A percentile compares a stretch with the other conserved stretches of the same genome.
Evolutionary conservation across 2,888 invertebrate species (phyloP).

Genomic region (Melipona beecheii): DNA sequence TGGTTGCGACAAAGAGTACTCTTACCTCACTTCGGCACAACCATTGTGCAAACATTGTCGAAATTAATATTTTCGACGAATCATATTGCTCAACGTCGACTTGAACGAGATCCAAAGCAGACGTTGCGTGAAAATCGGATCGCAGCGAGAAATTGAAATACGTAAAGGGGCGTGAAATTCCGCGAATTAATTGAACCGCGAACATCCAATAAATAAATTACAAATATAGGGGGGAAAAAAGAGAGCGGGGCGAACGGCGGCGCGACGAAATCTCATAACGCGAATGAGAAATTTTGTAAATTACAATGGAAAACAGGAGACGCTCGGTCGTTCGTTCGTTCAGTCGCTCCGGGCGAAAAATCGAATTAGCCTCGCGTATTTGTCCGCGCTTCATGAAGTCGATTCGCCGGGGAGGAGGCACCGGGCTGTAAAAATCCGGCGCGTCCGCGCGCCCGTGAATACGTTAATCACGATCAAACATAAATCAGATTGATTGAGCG

Average conservation of each 20-base stretch:
- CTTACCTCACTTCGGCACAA: background rate
- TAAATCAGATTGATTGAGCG: conserved; percentile 46
- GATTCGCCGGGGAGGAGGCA: background rate
- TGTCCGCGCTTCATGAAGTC: conserved; percentile 18
- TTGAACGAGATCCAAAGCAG: background rate
- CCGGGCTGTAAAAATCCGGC: conserved; percentile 11
- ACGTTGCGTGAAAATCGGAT: background rate
- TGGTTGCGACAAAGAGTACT: too few relatives aligned
- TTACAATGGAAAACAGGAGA: background rate
- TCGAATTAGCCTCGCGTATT: conserved; percentile 33
- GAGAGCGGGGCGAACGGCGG: background rate
- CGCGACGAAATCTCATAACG: background rate
- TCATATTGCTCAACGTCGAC: background rate
- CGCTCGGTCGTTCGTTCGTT: background rate
- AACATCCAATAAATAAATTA: background rate
- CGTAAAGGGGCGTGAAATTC: background rate
- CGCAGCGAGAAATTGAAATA: background rate
- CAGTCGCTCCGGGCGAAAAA: background rate
- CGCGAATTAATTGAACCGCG: background rate
- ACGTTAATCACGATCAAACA: conserved; percentile 52
- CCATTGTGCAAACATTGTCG: background rate
- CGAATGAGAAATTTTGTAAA: conserved; percentile 11
- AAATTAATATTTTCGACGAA: background rate
- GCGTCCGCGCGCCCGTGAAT: conserved; percentile 20
- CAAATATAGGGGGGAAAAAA: background rate